phyloP scores from a whole-genome alignment of 2,888 invertebrate species.

The Aphidius colemani region DNA sequence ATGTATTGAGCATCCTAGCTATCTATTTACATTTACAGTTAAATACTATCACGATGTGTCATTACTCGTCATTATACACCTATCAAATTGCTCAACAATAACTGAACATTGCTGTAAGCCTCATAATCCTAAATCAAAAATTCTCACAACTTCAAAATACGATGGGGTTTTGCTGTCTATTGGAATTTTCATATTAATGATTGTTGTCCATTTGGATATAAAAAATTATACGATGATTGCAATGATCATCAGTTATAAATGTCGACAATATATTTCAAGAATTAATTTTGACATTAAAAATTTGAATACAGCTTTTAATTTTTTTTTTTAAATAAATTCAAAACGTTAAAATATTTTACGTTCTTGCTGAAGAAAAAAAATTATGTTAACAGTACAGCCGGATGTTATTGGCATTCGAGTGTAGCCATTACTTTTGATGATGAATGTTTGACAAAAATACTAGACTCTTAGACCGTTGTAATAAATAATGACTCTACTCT shows the following conservation, averaged over 20 bases:
- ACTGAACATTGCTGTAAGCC: conserved; percentile 46
- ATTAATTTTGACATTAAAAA: no score
- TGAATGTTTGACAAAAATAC: conserved; percentile 59
- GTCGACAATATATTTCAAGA: no score
- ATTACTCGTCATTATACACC: conserved; percentile 59
- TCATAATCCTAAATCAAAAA: conserved; percentile 6
- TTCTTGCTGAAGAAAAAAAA: no score
- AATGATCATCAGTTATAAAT: no score
- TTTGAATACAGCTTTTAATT: no score
- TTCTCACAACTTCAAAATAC: no score
- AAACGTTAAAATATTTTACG: no score
- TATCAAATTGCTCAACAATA: conserved; percentile 57
- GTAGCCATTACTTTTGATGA: conserved; percentile 59
- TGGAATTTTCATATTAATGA: no score
- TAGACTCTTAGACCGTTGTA: conserved; percentile 54
- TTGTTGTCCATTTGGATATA: no score
- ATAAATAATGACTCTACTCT: conserved; percentile 60
- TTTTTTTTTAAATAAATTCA: no score
- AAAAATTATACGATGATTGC: no score
- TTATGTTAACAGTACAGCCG: conserved; percentile 41
- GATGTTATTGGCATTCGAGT: conserved; percentile 60
- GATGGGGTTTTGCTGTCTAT: no score
- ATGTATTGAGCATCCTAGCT: conserved; percentile 58
- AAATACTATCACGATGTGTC: conserved; percentile 49
- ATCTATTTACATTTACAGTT: conserved; percentile 44